Evolutionary conservation across 92 coral and sea anemone species (phyloP), one percentile per base, ranked within the genome.

Genomic region (Porites cylindrica): DNA sequence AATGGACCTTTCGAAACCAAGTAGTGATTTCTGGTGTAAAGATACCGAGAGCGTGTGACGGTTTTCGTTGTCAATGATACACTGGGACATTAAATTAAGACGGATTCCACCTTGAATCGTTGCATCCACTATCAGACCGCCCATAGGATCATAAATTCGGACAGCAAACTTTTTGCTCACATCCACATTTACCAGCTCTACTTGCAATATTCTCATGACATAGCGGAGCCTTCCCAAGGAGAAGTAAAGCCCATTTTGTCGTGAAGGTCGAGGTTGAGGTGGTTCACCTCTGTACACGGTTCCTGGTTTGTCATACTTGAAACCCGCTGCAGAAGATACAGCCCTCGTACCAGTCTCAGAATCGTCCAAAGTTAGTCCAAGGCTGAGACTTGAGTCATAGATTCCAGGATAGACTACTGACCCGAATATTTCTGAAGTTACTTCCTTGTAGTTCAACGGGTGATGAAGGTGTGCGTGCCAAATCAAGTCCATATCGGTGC

Each of bases 401-500:
- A 88, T 96, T 66, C 93, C 93, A 61, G 86, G 92, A 81, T 88
- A 66, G n/a, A 92, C 51, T 14, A 93, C 83, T 20, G 51, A 16
- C 20, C 79, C 88, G 69, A 93, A 89, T n/a, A 86, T 24, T 13
- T 82, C 89, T 8, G 61, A 71, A 19, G 83, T 94, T n/a, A 84
- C 94, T 63, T 88, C 51, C 77, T 63, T 86, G 73, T 94, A 94
- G 23, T 50, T 76, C 78, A 93, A 79, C 68, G 96, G 98, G 51
- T 85, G 90, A 11, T 88, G 90, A 76, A 77, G 93, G 80, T 94
- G 98, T 47, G 91, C 94, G 66, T 90, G 94, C 98, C 98, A 94
- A 68, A 94, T 71, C 17, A 94, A 96, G 76, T 92, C 94, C 50
- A 90, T 87, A 82, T 94, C 98, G 64, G 85, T 88, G 88, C 96